Conservation (phyloP, 2,113 vertebrate species). For the Syrrhaptes paradoxus region DNA sequence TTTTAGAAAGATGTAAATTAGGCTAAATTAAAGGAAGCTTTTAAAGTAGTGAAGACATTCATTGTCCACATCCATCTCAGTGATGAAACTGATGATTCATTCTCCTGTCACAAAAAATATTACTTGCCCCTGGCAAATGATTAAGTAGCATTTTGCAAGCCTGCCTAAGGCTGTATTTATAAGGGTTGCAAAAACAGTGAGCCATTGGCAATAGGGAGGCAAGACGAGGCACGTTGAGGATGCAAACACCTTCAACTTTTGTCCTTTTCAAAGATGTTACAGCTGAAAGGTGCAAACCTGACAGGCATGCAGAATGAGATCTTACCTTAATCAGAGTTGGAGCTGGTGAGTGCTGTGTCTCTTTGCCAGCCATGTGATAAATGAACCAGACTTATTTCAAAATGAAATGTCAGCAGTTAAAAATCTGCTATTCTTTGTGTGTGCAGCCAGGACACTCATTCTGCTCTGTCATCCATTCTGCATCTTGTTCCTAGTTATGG, state of each 20-base stretch:
- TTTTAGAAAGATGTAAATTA: not conserved
- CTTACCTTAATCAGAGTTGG: not conserved
- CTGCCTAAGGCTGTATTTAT: conserved; percentile 15
- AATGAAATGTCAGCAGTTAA: not conserved
- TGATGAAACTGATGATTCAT: conserved; percentile 57
- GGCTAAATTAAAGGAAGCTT: not conserved
- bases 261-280: conserved; percentile 5
- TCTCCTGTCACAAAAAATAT: conserved; percentile 38
- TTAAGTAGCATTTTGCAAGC: conserved; percentile 56
- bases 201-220: conserved; percentile 4
- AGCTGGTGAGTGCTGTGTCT: not conserved
- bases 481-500: not conserved
- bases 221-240: conserved; percentile 12
- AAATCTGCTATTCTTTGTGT: not conserved
- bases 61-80: not conserved
- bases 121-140: conserved; percentile 40
- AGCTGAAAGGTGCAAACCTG: not conserved
- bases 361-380: not conserved
- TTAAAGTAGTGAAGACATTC: not conserved
- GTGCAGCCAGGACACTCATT: not conserved
- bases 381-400: not conserved
- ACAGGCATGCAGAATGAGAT: not conserved
- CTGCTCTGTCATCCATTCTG: not conserved
- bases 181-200: not conserved
- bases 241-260: conserved; percentile 9